phyloP scores from a whole-genome alignment of 2,797 vertebrate genomes.

The Columba guinea region DNA sequence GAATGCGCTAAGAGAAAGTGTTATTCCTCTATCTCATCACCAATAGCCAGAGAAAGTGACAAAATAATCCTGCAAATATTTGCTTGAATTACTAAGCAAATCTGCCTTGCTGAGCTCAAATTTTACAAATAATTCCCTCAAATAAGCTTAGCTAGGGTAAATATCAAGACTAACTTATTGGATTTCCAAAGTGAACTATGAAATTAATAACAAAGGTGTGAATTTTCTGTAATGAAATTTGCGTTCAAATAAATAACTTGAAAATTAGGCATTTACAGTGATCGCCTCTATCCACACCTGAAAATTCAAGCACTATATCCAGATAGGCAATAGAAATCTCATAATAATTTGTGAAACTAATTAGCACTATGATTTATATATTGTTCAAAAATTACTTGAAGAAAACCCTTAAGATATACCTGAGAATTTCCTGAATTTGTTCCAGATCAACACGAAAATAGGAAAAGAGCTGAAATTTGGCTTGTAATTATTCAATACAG shows the following conservation, averaged over 20 bases:
- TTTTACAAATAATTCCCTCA: background rate
- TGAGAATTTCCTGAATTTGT: background rate
- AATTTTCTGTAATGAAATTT: background rate
- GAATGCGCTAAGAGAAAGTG: background rate
- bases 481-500: accelerated
- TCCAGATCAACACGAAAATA: accelerated
- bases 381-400: background rate
- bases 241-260: background rate
- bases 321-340: background rate
- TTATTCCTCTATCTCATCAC: background rate
- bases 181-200: background rate
- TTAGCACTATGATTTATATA: background rate
- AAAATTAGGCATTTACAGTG: background rate
- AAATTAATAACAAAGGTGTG: background rate
- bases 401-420: background rate
- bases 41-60: accelerated
- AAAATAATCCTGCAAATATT: background rate
- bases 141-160: background rate
- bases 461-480: background rate
- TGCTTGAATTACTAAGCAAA: background rate
- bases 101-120: background rate
- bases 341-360: background rate
- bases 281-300: background rate
- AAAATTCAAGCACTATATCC: accelerated
- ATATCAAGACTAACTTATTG: background rate